Percentiles rank a stretch among this genome's conserved stretches.
Conservation (phyloP, 2,797 vertebrate species). For the Spheniscus humboldti region DNA sequence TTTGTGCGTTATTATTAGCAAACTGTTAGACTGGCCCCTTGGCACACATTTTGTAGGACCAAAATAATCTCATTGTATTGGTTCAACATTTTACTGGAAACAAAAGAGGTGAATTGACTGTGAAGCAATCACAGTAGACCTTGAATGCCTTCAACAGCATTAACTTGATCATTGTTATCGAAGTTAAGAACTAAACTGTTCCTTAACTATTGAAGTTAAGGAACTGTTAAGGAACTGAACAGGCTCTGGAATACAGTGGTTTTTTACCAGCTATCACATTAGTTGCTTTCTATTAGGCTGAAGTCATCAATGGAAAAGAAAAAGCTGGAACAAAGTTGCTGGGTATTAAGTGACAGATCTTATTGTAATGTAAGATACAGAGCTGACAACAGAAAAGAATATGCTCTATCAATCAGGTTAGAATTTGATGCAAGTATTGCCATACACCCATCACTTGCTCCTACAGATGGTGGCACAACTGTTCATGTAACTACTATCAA, state of each 20-base stretch:
- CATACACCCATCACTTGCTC: not conserved
- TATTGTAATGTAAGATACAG: not conserved
- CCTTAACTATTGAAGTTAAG: no score
- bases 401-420: not conserved
- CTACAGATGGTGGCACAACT: constrained; percentile 3
- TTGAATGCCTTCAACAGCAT: not conserved
- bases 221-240: not conserved
- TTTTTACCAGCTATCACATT: not conserved
- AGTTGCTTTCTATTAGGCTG: not conserved
- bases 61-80: constrained; percentile 28
- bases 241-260: not conserved
- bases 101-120: not conserved
- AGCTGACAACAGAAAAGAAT: not conserved
- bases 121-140: not conserved
- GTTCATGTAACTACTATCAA: not conserved
- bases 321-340: not conserved
- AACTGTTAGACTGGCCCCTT: not conserved
- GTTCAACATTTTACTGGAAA: constrained; percentile 9
- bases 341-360: not conserved
- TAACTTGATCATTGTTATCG: not conserved
- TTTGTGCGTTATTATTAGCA: constrained; percentile 35
- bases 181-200: not conserved
- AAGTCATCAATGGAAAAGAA: not conserved
- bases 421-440: not conserved
- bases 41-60: not conserved